These are phyloP conservation scores for Malachius bipustulatus DNA, from an alignment of 2,888 invertebrate species.

Conservation along the genomic window DNA sequence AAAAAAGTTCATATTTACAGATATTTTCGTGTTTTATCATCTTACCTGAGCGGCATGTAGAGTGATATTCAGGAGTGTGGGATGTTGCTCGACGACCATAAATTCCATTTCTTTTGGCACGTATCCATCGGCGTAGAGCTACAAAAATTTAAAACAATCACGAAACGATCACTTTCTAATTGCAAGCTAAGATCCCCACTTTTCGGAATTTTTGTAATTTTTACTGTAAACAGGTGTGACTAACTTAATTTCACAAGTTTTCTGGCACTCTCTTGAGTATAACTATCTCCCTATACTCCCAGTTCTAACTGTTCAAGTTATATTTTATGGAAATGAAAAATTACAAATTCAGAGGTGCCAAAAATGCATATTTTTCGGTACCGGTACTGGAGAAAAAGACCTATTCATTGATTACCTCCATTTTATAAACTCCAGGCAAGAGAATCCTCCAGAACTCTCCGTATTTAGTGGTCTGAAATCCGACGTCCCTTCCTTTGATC, in stretches of 20 bases:
- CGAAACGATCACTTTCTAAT: too few relatives aligned
- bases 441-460: conserved; percentile 94
- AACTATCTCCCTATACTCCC: too few relatives aligned
- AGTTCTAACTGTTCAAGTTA: too few relatives aligned
- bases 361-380: background rate
- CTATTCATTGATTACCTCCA: conserved; percentile 69
- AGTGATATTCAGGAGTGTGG: conserved; percentile 74
- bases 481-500: conserved; percentile 71
- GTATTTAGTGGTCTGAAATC: conserved; percentile 74
- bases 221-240: too few relatives aligned
- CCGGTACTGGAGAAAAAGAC: background rate
- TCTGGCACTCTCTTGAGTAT: too few relatives aligned
- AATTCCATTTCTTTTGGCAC: conserved; percentile 76
- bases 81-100: conserved; percentile 74
- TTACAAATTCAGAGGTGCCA: too few relatives aligned
- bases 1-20: background rate
- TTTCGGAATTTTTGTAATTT: too few relatives aligned
- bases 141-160: too few relatives aligned
- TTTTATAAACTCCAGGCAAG: conserved; percentile 72
- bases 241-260: too few relatives aligned
- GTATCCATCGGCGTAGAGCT: conserved; percentile 79
- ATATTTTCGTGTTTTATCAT: too few relatives aligned
- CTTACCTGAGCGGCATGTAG: conserved; percentile 67
- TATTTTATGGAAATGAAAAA: too few relatives aligned
- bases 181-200: too few relatives aligned